A percentile compares a stretch with the other conserved stretches of the same genome.
phyloP scores from a whole-genome alignment of 2,888 invertebrate species.

The Lochmaea capreae region DNA sequence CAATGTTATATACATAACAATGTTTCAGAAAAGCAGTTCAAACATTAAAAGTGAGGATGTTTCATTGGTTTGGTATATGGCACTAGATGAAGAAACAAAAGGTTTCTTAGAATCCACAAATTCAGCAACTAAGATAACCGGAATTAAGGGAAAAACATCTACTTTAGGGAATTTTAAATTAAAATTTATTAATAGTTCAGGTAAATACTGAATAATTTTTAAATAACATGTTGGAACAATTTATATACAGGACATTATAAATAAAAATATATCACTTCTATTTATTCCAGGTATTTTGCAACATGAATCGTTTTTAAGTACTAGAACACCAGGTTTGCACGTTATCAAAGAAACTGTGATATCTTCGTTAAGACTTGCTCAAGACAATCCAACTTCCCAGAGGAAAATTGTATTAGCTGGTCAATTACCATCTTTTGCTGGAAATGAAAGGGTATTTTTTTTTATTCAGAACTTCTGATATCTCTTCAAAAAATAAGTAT shows the following conservation, averaged over 20 bases:
- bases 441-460: slow-evolving; percentile 59
- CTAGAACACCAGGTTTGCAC: slow-evolving; percentile 77
- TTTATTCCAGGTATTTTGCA: slow-evolving; percentile 69
- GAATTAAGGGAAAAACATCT: slow-evolving; percentile 80
- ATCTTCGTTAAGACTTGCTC: slow-evolving; percentile 74
- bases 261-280: background rate
- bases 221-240: background rate
- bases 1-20: background rate
- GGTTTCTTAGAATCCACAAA: slow-evolving; percentile 69
- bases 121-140: slow-evolving; percentile 70
- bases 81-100: slow-evolving; percentile 79
- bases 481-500: no score
- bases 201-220: slow-evolving; percentile 45
- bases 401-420: slow-evolving; percentile 73
- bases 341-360: slow-evolving; percentile 81
- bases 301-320: slow-evolving; percentile 80
- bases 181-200: slow-evolving; percentile 66
- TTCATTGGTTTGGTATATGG: slow-evolving; percentile 84
- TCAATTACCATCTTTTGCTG: slow-evolving; percentile 67
- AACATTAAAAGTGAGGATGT: slow-evolving; percentile 65
- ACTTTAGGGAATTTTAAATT: slow-evolving; percentile 83
- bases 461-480: background rate
- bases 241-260: background rate
- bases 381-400: slow-evolving; percentile 67
- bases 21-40: slow-evolving; percentile 27